Evolutionary conservation across 92 coral and sea anemone genomes (phyloP).

Genomic region (Pocillopora grandis): DNA sequence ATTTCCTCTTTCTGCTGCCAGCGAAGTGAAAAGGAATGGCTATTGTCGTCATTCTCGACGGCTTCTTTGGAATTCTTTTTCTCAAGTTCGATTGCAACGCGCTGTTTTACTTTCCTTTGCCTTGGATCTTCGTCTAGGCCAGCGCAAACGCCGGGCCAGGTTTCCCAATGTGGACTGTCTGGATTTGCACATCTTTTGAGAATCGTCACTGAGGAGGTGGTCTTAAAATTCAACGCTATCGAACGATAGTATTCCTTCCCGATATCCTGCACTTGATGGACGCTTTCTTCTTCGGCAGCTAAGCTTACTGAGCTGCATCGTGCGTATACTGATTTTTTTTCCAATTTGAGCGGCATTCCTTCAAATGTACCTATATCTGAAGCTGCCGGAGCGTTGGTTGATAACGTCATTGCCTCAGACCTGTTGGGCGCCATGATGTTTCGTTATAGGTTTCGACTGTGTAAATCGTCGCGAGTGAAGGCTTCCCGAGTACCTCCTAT

Average conservation of each 20-base stretch:
- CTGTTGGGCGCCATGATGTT: slow-evolving; percentile 2
- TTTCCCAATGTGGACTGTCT: neutral
- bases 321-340: neutral
- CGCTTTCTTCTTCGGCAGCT: neutral
- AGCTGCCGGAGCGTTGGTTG: neutral
- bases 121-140: slow-evolving; percentile 25
- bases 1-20: neutral
- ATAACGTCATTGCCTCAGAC: neutral
- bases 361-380: neutral
- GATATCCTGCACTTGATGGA: neutral
- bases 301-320: slow-evolving; percentile 2
- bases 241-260: neutral
- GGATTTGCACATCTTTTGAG: neutral
- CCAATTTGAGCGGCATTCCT: neutral
- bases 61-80: slow-evolving; percentile 13
- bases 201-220: neutral
- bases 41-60: slow-evolving; percentile 30
- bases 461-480: neutral
- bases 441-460: too few species aligned
- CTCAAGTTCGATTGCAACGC: neutral
- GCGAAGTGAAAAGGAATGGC: neutral
- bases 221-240: neutral
- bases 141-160: slow-evolving; percentile 20
- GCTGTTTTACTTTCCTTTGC: slow-evolving; percentile 3
- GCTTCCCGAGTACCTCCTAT: neutral